phyloP scores from a whole-genome alignment of 2,797 vertebrate genomes.

The Neopelma chrysocephalum region DNA sequence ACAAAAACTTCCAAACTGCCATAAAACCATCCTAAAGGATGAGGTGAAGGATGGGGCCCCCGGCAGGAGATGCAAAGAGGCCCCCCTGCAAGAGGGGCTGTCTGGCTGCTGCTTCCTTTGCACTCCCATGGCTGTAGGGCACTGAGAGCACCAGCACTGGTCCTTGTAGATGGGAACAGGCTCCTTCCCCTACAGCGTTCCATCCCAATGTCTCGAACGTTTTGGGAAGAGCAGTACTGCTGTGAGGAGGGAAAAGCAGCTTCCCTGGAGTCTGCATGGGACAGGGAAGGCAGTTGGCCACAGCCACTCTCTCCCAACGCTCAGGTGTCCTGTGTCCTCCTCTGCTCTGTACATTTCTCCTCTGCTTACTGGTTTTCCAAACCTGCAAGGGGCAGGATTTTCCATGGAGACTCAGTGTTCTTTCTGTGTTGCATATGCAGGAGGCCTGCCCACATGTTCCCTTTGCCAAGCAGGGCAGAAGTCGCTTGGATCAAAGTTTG shows the following conservation, averaged over 20 bases:
- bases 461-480: background rate
- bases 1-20: background rate
- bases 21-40: background rate
- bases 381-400: background rate
- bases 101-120: background rate
- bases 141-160: background rate
- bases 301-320: background rate
- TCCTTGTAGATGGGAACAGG: fast-evolving
- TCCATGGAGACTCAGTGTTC: background rate
- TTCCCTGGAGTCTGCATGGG: background rate
- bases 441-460: background rate
- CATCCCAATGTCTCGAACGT: fast-evolving
- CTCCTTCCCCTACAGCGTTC: background rate
- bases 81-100: fast-evolving
- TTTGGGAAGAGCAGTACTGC: background rate
- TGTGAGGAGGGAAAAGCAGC: background rate
- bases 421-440: background rate
- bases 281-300: background rate
- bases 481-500: background rate
- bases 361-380: background rate
- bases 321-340: background rate
- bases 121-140: fast-evolving
- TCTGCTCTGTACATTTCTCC: background rate
- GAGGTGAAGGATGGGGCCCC: fast-evolving
- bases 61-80: fast-evolving